Percentiles rank a stretch among this genome's conserved stretches.
phyloP scores from a whole-genome alignment of 30 jellyfish, hydroid and myxozoan genomes.

The Aurelia sp. region DNA sequence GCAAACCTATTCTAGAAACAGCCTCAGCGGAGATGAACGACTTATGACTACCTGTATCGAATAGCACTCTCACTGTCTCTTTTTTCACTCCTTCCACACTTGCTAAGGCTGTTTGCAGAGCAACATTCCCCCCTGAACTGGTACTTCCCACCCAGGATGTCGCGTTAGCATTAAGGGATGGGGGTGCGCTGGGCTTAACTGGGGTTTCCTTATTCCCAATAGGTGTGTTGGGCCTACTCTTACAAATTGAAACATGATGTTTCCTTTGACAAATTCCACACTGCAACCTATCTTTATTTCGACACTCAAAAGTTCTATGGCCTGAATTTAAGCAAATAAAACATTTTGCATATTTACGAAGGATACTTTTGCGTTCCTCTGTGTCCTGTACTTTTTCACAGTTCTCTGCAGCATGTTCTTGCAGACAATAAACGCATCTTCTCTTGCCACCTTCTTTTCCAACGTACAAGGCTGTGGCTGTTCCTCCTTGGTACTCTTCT shows the following conservation, averaged over 20 bases:
- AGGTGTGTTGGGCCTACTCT: conserved; percentile 11
- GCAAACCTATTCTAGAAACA: conserved; percentile 39
- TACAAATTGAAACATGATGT: conserved; percentile 38
- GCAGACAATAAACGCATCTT: conserved; percentile 26
- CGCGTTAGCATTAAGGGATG: conserved; percentile 23
- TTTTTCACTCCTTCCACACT: conserved; percentile 49
- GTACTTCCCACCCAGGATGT: conserved; percentile 46
- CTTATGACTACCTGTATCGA: conserved; percentile 61
- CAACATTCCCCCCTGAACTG: conserved; percentile 63
- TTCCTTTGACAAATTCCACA: conserved; percentile 19
- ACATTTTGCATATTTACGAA: conserved; percentile 23
- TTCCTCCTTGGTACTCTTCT: neutral
- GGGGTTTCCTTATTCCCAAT: conserved; percentile 22
- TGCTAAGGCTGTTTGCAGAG: conserved; percentile 75
- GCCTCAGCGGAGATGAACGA: conserved; percentile 68
- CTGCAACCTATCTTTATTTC: neutral
- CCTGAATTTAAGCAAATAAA: conserved; percentile 28
- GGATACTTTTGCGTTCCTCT: conserved; percentile 23
- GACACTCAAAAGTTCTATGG: conserved; percentile 30
- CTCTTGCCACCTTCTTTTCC: neutral
- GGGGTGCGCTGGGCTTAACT: conserved; percentile 17
- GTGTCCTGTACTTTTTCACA: conserved; percentile 13
- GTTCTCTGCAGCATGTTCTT: conserved; percentile 41
- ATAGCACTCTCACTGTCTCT: conserved; percentile 59
- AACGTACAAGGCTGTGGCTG: neutral